Evolutionary conservation across 2,888 invertebrate species (phyloP).

Genomic region (Heterodera filipjevi): DNA sequence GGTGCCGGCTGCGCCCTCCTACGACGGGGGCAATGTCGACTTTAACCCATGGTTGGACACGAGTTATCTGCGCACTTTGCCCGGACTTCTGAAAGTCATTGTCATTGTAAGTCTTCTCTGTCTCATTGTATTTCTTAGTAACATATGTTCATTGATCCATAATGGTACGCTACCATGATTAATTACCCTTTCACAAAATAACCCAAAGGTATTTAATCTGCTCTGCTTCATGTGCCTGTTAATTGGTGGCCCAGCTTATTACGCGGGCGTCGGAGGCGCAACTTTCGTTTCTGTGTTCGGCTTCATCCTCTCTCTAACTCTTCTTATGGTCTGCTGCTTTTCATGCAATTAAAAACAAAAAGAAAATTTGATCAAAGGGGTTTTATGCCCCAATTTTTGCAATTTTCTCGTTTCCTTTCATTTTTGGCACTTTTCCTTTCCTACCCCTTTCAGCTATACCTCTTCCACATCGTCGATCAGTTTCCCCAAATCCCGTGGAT

Average conservation of each 20-base stretch:
- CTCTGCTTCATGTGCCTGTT: conserved; percentile 82
- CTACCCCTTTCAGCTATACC: conserved; percentile 71
- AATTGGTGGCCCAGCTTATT: conserved; percentile 70
- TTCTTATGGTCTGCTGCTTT: conserved; percentile 70
- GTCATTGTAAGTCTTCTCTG: conserved; percentile 75
- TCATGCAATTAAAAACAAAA: too few species aligned
- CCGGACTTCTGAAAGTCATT: conserved; percentile 78
- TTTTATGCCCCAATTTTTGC: too few species aligned
- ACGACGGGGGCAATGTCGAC: conserved; percentile 29
- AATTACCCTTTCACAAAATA: too few species aligned
- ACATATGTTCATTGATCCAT: neutral
- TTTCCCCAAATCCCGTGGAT: conserved; percentile 85
- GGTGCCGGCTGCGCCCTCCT: conserved; percentile 31
- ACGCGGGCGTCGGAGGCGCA: conserved; percentile 73
- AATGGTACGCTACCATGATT: neutral
- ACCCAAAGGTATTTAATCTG: conserved; percentile 64
- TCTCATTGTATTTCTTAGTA: neutral
- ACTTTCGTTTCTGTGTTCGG: conserved; percentile 75
- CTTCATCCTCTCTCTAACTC: conserved; percentile 82
- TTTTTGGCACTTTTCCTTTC: neutral
- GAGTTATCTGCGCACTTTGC: conserved; percentile 75
- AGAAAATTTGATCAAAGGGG: too few species aligned
- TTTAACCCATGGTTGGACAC: conserved; percentile 72
- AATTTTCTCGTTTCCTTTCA: too few species aligned
- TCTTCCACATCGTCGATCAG: conserved; percentile 84